Base-by-base conservation (phyloP, 2,888 invertebrate species). In the Chironomus riparius region DNA sequence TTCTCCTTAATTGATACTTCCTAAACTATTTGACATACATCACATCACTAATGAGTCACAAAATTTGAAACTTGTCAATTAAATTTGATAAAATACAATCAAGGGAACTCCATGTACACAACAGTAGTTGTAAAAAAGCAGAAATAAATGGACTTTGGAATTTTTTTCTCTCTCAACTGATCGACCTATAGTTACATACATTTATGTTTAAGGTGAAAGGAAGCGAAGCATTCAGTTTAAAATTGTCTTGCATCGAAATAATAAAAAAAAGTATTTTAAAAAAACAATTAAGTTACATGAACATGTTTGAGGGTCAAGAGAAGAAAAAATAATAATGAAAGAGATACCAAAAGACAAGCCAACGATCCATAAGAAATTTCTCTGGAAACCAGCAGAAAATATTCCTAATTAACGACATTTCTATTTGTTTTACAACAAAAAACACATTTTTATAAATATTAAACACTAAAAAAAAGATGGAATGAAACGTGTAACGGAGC, bases 151-250 rank as follows among this genome's bases (percentile, higher is more conserved):
- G 71, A 71, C 71, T 71, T 71, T 56, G 71, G 48, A 50, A 21
- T 24, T 69, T n/a, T 47, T 56, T 13, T n/a, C n/a, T n/a, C n/a
- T 56, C 15, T 56, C 56, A 15, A 56, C 13, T 56, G 21, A 68
- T 22, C 68, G 68, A n/a, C 22, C 18, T 18, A 56, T 56, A 56
- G 56, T 56, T 15, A 18, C 18, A 18, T 56, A 18, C 38, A 56
- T 56, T 56, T n/a, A 15, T 56, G 21, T 47, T 47, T 70, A 21
- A 70, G 70, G 70, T 70, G 70, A 70, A 70, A 70, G 70, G 28
- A 70, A 70, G 70, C 21, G 56, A 56, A 56, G 56, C 56, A 56
- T 56, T 56, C 56, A 56, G 56, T 56, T 56, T 1, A 10, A 15
- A 56, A n/a, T 38, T 38, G 38, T 38, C 38, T 38, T 38, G 38